Evolutionary conservation across 2,797 vertebrate genomes (phyloP).

Genomic region (Perodicticus potto): DNA sequence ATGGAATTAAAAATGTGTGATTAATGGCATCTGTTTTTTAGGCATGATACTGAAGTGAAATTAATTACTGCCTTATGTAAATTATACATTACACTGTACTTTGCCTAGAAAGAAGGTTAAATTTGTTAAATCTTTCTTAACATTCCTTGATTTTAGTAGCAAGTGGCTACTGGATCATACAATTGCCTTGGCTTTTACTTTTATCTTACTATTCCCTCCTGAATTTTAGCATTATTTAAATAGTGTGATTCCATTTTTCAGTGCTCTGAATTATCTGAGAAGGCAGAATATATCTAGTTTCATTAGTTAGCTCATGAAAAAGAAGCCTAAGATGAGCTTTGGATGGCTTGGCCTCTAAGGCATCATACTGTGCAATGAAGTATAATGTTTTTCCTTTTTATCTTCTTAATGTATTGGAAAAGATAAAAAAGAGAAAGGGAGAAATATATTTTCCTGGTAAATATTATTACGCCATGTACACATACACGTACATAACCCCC

Average conservation of each 20-base stretch:
- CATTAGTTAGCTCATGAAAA: background rate
- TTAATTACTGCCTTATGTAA: slow-evolving; percentile 79
- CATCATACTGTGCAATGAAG: background rate
- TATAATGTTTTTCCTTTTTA: background rate
- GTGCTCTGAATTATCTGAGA: background rate
- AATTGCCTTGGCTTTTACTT: slow-evolving; percentile 50
- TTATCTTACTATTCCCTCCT: background rate
- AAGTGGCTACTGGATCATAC: background rate
- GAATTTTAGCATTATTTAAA: slow-evolving; percentile 58
- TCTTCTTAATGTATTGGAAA: background rate
- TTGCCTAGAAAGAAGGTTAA: slow-evolving; percentile 56
- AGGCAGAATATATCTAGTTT: slow-evolving; percentile 26
- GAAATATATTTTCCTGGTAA: background rate
- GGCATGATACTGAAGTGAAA: slow-evolving; percentile 77
- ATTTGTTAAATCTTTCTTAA: slow-evolving; percentile 54
- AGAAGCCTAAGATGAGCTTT: background rate
- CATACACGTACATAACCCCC: background rate
- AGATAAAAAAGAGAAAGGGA: background rate
- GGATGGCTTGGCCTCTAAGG: slow-evolving; percentile 30
- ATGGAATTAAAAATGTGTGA: slow-evolving; percentile 86
- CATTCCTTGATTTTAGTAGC: background rate
- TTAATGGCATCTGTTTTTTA: slow-evolving; percentile 88
- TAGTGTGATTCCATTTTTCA: slow-evolving; percentile 23
- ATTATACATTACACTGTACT: slow-evolving; percentile 66
- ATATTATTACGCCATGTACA: background rate